phyloP scores from a whole-genome alignment of 2,797 vertebrate genomes.

The Bradypodion ventrale region DNA sequence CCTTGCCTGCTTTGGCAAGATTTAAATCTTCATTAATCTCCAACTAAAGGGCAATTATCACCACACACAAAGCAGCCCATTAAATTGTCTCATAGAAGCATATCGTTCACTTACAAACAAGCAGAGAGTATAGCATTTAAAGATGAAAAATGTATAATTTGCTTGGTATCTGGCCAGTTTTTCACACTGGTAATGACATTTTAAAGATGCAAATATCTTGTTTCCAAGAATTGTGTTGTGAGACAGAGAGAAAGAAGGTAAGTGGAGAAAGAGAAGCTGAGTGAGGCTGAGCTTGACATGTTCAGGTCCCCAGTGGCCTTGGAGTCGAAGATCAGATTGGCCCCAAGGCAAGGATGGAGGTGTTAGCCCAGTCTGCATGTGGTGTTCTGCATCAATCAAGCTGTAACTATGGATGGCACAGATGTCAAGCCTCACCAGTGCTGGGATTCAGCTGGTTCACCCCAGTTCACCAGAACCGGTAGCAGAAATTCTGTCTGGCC shows the following conservation, averaged over 20 bases:
- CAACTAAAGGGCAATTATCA: constrained; percentile 32
- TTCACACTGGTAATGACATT: background rate
- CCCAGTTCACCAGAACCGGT: too few species aligned
- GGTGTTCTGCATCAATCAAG: background rate
- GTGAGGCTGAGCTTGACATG: too few species aligned
- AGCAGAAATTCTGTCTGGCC: too few species aligned
- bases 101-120: constrained; percentile 22
- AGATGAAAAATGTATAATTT: constrained; percentile 20
- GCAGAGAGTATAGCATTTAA: constrained; percentile 10
- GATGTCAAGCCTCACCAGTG: background rate
- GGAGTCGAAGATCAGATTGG: too few species aligned
- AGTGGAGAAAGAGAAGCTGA: background rate
- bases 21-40: constrained; percentile 32
- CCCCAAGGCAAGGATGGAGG: background rate
- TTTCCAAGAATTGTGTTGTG: background rate
- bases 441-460: too few species aligned
- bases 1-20: constrained; percentile 20
- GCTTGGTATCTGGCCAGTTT: constrained; percentile 3
- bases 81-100: constrained; percentile 18
- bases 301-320: too few species aligned
- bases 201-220: background rate
- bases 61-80: constrained; percentile 15
- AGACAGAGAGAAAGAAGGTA: background rate
- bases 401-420: background rate
- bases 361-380: background rate